Evolutionary conservation across 2,113 vertebrate genomes (phyloP), one percentile per base, ranked within the genome.

Genomic region (Conger conger): DNA sequence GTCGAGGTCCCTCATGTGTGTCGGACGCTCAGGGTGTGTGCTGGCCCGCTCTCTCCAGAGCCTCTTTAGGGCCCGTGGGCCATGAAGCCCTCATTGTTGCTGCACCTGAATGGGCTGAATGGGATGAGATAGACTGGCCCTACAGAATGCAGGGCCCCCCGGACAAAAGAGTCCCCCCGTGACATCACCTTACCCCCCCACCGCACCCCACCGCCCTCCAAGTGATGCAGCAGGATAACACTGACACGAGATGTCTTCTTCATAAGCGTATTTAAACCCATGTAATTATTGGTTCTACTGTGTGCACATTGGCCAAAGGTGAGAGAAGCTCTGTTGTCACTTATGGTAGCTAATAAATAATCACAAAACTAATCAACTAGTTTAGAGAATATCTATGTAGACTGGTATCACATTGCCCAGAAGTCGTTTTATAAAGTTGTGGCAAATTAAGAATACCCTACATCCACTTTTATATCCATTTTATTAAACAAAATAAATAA

Each of bases 41-140:
- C 80, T 11, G 36, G 82, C 37, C 60, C 53, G 40, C 20, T 73
- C 77, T 78, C 87, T 80, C 68, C 57, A n/a, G 11, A 30, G n/a
- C 83, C 53, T 87, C 76, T 87, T 81, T 7, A 5, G 35, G 42
- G n/a, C 33, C 68, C 76, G 30, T 11, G 23, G 30, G 82, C 37
- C 60, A n/a, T 81, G 86, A 81, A 73, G 80, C 38, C 53, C 80
- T 78, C 50, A 50, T 82, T 85, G 80, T 86, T 33, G 42, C 45
- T 33, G 76, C 35, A 68, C 37, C 76, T 88, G 88, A 91, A 87
- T 80, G 84, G 83, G 36, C 76, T 86, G 84, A 89, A 89, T 88
- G 81, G 89, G 60, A n/a, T 82, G 82, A 77, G 76, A 37, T 5
- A 37, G 76, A 85, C 82, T 57, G 83, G 83, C 79, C 81, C 81